Conservation (phyloP, 2,888 invertebrate genomes). For the Platynereis dumerilii region DNA sequence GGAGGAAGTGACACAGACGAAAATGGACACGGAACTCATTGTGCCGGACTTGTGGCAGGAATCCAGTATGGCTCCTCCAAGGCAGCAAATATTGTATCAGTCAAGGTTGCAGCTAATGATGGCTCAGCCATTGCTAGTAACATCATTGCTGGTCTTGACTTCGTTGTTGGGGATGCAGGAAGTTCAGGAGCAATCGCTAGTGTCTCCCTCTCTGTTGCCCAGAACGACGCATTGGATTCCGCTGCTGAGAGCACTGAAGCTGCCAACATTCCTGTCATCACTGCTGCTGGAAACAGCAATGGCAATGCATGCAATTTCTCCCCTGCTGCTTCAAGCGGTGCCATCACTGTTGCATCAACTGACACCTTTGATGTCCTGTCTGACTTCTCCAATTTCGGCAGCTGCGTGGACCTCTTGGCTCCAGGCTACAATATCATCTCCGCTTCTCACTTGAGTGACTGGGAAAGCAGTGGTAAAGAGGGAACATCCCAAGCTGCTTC, state of each 20-base stretch:
- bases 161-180: slow-evolving; percentile 14
- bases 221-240: slow-evolving; percentile 10
- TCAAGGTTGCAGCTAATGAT: slow-evolving; percentile 24
- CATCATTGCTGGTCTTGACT: slow-evolving; percentile 8
- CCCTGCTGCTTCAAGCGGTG: too few species aligned
- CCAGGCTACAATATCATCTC: slow-evolving; percentile 24
- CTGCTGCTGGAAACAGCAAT: too few species aligned
- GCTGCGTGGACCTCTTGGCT: slow-evolving; percentile 30
- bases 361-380: slow-evolving; percentile 14
- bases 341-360: too few species aligned
- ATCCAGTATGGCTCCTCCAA: slow-evolving; percentile 24
- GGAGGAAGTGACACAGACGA: slow-evolving; percentile 22
- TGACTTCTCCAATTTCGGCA: slow-evolving; percentile 26
- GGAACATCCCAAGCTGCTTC: too few species aligned
- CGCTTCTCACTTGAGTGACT: too few species aligned
- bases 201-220: too few species aligned
- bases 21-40: slow-evolving; percentile 26
- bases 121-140: slow-evolving; percentile 16
- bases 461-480: too few species aligned
- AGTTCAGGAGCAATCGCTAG: too few species aligned
- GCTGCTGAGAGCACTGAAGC: slow-evolving; percentile 1
- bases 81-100: slow-evolving; percentile 17
- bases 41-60: slow-evolving; percentile 18
- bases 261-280: slow-evolving; percentile 23
- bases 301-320: too few species aligned